Evolutionary conservation across 2,888 invertebrate genomes (phyloP).

Genomic region (Ichneumon xanthorius): DNA sequence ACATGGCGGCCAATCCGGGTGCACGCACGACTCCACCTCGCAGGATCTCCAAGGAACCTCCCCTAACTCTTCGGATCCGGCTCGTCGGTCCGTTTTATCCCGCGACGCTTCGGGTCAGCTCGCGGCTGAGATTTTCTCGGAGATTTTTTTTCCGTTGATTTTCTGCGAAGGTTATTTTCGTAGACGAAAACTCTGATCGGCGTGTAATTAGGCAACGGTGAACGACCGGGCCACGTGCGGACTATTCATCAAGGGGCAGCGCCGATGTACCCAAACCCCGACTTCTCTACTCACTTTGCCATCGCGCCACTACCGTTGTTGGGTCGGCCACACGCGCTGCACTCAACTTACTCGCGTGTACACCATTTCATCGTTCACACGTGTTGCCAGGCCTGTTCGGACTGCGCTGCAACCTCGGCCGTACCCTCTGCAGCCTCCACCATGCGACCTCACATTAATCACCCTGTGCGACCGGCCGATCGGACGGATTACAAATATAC

Average conservation of each 20-base stretch:
- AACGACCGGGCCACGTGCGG: slow-evolving; percentile 82
- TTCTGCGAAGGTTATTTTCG: slow-evolving; percentile 16
- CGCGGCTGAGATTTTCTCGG: not conserved
- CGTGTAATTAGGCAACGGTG: slow-evolving; percentile 83
- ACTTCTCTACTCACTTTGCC: slow-evolving; percentile 58
- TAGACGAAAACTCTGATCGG: slow-evolving; percentile 77
- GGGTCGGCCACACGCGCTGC: slow-evolving; percentile 12
- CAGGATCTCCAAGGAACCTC: slow-evolving; percentile 14
- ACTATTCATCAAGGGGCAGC: slow-evolving; percentile 82
- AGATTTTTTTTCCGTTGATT: slow-evolving; percentile 1
- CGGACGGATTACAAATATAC: slow-evolving; percentile 22
- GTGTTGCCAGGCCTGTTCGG: slow-evolving; percentile 72
- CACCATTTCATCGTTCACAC: slow-evolving; percentile 74
- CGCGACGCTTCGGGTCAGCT: not conserved
- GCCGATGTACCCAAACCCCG: slow-evolving; percentile 45
- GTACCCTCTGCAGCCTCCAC: slow-evolving; percentile 39
- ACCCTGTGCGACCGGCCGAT: not conserved
- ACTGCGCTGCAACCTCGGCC: slow-evolving; percentile 37
- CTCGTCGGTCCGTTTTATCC: not conserved
- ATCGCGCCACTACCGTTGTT: slow-evolving; percentile 30
- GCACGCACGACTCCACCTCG: slow-evolving; percentile 24
- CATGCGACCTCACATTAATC: slow-evolving; percentile 38
- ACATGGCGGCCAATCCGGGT: slow-evolving; percentile 21
- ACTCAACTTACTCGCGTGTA: slow-evolving; percentile 38
- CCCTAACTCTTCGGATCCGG: not conserved